Evolutionary conservation across 37 sponge, comb jelly and placozoan species (phyloP), one percentile per base, ranked within the genome.

Genomic region (Chondrosia reniformis): DNA sequence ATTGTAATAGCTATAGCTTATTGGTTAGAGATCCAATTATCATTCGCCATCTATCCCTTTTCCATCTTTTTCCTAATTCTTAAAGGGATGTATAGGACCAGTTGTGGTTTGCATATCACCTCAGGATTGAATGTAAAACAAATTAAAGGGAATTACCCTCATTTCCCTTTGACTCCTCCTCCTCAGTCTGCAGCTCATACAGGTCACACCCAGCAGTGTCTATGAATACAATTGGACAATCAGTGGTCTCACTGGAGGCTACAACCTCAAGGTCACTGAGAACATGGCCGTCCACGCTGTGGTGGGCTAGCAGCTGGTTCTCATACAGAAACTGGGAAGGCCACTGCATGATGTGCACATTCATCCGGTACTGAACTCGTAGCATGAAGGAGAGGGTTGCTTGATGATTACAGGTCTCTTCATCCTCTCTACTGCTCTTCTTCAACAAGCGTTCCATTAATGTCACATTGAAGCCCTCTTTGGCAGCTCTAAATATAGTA

Each of bases 141-240:
- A n/a, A n/a, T n/a, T n/a, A n/a, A n/a, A n/a, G n/a, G n/a, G n/a
- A n/a, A n/a, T 24, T 15, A 88, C 94, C 96, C 82, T 89, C 92
- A 80, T 96, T 96, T 12, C 97, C 93, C 52, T 89, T 92, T 15
- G 97, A 96, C 24, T 88, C 86, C 17, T 87, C 87, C 24, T 87
- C 93, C 61, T 19, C 55, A 4, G 92, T 89, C 24, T 88, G 86
- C 57, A 88, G 59, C 72, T 94, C 97, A 58, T 67, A 22, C 49
- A 89, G 27, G 46, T 72, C 80, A 75, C 87, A 83, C 15, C 97
- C 94, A 58, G 92, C 92, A 34, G 97, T 97, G 76, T 97, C 97
- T 33, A 97, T 91, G 62, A 89, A 91, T 63, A 93, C n/a, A 27
- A 97, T 81, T 9, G 94, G 89, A 12, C 76, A 58, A 4, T 74